Conservation (phyloP, 2,888 invertebrate species). For the Drosophila infuscata region DNA sequence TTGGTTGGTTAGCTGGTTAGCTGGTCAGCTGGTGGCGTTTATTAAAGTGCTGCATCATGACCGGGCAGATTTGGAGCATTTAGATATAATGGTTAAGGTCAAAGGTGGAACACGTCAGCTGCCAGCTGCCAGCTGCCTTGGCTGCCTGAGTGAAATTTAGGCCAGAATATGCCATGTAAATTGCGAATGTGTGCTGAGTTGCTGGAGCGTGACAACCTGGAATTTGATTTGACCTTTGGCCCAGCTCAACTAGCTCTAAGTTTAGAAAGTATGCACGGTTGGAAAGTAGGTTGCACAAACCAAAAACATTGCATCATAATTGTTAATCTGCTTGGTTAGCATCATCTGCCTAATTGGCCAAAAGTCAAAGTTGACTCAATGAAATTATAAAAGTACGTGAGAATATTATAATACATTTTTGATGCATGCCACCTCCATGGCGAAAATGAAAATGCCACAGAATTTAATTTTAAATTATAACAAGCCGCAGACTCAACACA, state of each 20-base stretch:
- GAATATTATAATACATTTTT: conserved; percentile 27
- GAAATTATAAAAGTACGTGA: conserved; percentile 9
- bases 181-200: conserved; percentile 37
- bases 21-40: conserved; percentile 40
- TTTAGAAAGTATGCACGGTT: conserved; percentile 2
- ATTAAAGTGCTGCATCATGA: conserved; percentile 71
- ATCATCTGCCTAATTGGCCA: not conserved
- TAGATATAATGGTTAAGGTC: conserved; percentile 66
- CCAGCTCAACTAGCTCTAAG: conserved; percentile 14
- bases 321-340: not conserved
- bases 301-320: conserved; percentile 7
- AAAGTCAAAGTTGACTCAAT: not conserved
- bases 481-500: not conserved
- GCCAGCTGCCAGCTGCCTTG: conserved; percentile 4
- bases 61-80: conserved; percentile 48
- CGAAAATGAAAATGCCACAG: conserved; percentile 17
- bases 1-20: conserved; percentile 16
- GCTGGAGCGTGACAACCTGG: conserved; percentile 59
- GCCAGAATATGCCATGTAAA: conserved; percentile 44
- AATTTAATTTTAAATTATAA: conserved; percentile 18
- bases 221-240: conserved; percentile 66
- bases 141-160: conserved; percentile 40
- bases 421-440: not conserved
- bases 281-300: conserved; percentile 1
- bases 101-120: conserved; percentile 49